phyloP scores from a whole-genome alignment of 2,888 invertebrate genomes.

The Adela reaumurella region DNA sequence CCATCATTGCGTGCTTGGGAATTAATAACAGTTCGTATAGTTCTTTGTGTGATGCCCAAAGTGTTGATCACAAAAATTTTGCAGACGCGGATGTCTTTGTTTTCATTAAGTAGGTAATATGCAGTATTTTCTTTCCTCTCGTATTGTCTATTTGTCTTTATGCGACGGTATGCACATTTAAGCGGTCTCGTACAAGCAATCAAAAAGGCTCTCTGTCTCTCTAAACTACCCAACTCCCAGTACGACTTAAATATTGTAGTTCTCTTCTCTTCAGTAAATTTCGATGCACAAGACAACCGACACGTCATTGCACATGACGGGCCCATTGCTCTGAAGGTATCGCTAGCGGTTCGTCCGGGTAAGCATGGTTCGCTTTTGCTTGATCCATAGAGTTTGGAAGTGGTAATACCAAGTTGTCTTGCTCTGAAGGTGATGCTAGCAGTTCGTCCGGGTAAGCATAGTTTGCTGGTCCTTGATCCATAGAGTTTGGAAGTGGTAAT shows the following conservation, averaged over 20 bases:
- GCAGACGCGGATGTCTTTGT: no score
- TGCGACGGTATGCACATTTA: slow-evolving; percentile 3
- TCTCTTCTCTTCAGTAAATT: slow-evolving; percentile 7
- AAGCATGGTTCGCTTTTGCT: no score
- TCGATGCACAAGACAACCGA: slow-evolving; percentile 6
- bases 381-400: no score
- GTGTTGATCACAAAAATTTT: slow-evolving; percentile 15
- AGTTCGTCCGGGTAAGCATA: no score
- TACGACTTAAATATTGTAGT: slow-evolving; percentile 8
- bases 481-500: no score
- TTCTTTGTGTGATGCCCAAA: slow-evolving; percentile 14
- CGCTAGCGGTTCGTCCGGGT: no score
- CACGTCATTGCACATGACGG: slow-evolving; percentile 8
- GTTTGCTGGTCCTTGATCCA: no score
- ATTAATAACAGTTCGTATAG: slow-evolving; percentile 13
- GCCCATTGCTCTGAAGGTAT: slow-evolving; percentile 2
- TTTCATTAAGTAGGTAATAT: not conserved
- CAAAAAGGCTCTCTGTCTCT: slow-evolving; percentile 9
- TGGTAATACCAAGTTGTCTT: no score
- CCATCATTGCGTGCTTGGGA: slow-evolving; percentile 12
- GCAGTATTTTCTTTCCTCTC: slow-evolving; percentile 1
- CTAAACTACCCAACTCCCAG: slow-evolving; percentile 7
- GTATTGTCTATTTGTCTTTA: slow-evolving; percentile 6
- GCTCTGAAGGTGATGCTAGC: no score
- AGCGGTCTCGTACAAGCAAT: slow-evolving; percentile 7